These are phyloP conservation scores for Monopterus albus DNA, from an alignment of 2,113 vertebrate species.

Conservation along the genomic window DNA sequence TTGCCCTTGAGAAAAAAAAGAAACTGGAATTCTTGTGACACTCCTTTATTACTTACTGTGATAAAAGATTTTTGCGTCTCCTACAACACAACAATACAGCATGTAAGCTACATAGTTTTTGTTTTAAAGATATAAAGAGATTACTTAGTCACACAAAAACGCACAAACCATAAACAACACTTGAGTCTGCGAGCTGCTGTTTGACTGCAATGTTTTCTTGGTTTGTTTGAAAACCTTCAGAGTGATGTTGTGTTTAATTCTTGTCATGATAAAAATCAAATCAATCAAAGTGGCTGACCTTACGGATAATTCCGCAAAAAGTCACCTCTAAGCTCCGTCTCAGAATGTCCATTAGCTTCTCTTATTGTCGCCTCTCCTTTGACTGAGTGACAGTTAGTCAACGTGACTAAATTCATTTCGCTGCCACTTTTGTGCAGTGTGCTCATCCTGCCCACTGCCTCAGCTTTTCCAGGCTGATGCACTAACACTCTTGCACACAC, in stretches of 20 bases:
- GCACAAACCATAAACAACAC: too few species aligned
- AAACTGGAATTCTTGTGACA: slow-evolving; percentile 44
- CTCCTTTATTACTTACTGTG: slow-evolving; percentile 43
- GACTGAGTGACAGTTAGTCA: slow-evolving; percentile 64
- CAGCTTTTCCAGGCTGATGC: slow-evolving; percentile 62
- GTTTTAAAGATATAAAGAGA: background rate
- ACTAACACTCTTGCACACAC: slow-evolving; percentile 63
- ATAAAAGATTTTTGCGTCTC: slow-evolving; percentile 19
- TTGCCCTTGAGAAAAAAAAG: slow-evolving; percentile 58
- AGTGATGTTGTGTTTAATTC: slow-evolving; percentile 35
- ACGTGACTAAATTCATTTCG: slow-evolving; percentile 64
- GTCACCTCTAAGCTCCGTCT: slow-evolving; percentile 69
- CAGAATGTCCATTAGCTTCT: slow-evolving; percentile 61
- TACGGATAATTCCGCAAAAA: slow-evolving; percentile 57
- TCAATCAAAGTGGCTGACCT: slow-evolving; percentile 64
- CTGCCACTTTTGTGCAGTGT: slow-evolving; percentile 33
- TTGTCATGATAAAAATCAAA: slow-evolving; percentile 54
- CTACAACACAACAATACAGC: too few species aligned
- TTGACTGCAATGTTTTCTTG: slow-evolving; percentile 4
- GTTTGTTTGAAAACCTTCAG: slow-evolving; percentile 30
- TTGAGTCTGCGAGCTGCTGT: slow-evolving; percentile 1
- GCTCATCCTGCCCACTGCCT: slow-evolving; percentile 59
- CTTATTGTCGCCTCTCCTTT: slow-evolving; percentile 46
- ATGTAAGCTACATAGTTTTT: too few species aligned
- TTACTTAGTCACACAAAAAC: background rate